phyloP scores from a whole-genome alignment of 2,888 invertebrate species.

The Euspilapteryx auroguttella region DNA sequence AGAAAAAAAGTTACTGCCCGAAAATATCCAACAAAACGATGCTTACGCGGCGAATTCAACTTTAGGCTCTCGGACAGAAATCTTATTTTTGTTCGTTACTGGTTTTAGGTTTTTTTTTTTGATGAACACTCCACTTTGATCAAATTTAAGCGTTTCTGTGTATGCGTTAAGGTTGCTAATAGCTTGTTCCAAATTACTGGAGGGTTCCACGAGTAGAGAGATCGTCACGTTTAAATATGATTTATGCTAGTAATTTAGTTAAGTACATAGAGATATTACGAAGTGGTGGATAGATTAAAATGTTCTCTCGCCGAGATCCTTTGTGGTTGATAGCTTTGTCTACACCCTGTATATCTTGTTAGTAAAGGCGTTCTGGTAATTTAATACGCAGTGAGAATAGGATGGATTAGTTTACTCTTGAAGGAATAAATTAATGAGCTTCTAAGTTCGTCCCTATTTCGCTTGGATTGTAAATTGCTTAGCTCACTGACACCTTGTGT shows the following conservation, averaged over 20 bases:
- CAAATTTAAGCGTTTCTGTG: constrained; percentile 15
- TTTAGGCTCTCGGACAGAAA: constrained; percentile 15
- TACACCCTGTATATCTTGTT: too few species aligned
- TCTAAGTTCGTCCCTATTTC: too few species aligned
- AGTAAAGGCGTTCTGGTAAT: too few species aligned
- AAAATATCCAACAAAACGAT: constrained; percentile 18
- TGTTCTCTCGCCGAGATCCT: constrained; percentile 25
- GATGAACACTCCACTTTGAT: constrained; percentile 1
- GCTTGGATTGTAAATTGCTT: too few species aligned
- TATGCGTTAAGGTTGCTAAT: constrained; percentile 16
- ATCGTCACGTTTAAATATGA: constrained; percentile 58
- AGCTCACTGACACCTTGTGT: too few species aligned
- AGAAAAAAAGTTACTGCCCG: constrained; percentile 18
- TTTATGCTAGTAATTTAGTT: constrained; percentile 59
- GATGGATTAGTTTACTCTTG: too few species aligned
- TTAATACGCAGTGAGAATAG: too few species aligned
- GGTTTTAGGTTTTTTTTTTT: background rate
- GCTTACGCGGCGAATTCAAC: constrained; percentile 17
- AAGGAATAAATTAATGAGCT: too few species aligned
- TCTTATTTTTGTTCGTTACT: constrained; percentile 11
- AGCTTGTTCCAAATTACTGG: constrained; percentile 10
- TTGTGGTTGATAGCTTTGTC: constrained; percentile 25
- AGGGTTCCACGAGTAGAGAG: constrained; percentile 15
- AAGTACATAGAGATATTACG: constrained; percentile 54
- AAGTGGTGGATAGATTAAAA: constrained; percentile 44